These are phyloP conservation scores for Pyrocoelia pectoralis DNA, from an alignment of 2,888 invertebrate genomes.

Conservation along the genomic window DNA sequence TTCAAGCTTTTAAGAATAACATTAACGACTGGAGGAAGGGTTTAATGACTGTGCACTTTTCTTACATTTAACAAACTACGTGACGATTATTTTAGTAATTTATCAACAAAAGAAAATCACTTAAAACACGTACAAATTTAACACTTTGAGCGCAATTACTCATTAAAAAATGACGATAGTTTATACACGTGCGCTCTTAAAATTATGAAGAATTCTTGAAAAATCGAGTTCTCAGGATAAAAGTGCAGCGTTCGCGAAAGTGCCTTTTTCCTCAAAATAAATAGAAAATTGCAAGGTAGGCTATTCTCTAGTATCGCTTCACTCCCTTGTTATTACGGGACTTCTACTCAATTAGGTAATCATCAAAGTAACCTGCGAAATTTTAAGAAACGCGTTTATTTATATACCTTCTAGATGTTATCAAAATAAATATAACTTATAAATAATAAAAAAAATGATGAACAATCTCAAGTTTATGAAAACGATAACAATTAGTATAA, in stretches of 20 bases:
- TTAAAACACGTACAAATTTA: not conserved
- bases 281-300: not conserved
- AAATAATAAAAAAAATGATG: conserved; percentile 13
- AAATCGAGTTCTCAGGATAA: not conserved
- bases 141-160: not conserved
- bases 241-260: not conserved
- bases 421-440: not conserved
- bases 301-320: not conserved
- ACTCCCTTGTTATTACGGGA: not conserved
- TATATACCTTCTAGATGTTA: not conserved
- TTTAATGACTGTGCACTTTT: not conserved
- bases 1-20: conserved; percentile 24
- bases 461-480: conserved; percentile 10
- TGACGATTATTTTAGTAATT: not conserved
- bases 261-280: not conserved
- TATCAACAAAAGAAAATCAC: not conserved
- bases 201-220: conserved; percentile 7
- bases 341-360: not conserved
- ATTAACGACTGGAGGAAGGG: not conserved
- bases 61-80: not conserved
- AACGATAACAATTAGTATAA: conserved; percentile 14
- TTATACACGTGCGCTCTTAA: not conserved
- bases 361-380: not conserved
- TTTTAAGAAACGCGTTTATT: not conserved
- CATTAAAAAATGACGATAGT: conserved; percentile 5